Base-by-base conservation (phyloP, 1,140 invertebrate genomes). In the Scylla paramamosain region DNA sequence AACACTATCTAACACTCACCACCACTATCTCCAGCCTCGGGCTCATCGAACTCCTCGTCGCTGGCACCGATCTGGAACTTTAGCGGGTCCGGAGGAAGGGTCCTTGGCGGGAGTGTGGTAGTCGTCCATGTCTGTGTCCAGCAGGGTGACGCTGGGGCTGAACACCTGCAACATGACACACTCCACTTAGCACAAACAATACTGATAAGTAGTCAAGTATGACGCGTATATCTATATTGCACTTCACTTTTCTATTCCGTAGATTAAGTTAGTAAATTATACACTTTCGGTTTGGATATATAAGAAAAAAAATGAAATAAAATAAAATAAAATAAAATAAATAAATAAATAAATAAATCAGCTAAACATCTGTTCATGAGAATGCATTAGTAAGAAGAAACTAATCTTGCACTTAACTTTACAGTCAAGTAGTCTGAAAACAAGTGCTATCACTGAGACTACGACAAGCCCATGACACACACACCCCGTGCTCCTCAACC, bases 11-110 rank as follows among this genome's bases (percentile, higher is more conserved):
- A 59, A 82, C 67, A 31, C 31, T 46, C 45, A n/a, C 25, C 82
- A 31, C 46, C 32, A 48, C 45, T 52, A 82, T 95, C 89, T 91
- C 45, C 52, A 20, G 59, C 82, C 12, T 95, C 90, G 4, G 89
- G 89, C 32, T 95, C 94, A 8, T 95, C 94, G 31, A 95, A 95
- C 8, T 95, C 94, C 67, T 95, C 94, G 32, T 95, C 94, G 82
- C 94, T 95, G 90, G 94, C 94, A 6, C 94, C 94, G 29, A 95
- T 95, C 4, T 92, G 89, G 67, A 77, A 77, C 67, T 39, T 95
- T 95, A 67, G 94, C 94, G 6, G 94, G 82, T 16, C 31, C 45
- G 29, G 67, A 16, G 31, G 59, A n/a, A n/a, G 39, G 32, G 45
- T 92, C 46, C 14, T 52, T 67, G 16, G n/a, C 25, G 59, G 20